Percentiles rank a stretch among this genome's conserved stretches.
phyloP scores from a whole-genome alignment of 2,113 vertebrate species.

The Strigops habroptila region DNA sequence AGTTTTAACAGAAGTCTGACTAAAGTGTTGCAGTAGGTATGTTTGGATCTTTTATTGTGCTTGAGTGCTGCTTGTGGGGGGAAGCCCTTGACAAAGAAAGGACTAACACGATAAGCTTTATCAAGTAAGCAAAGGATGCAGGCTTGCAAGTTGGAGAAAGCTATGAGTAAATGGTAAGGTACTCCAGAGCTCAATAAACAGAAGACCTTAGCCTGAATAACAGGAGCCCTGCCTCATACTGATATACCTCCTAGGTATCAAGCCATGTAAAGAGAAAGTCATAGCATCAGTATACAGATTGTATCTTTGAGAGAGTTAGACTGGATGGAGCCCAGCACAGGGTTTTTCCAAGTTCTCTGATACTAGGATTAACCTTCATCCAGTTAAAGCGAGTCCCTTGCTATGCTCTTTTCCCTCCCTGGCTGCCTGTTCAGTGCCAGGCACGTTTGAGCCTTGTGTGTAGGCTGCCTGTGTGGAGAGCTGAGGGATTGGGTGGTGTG shows the following conservation, averaged over 20 bases:
- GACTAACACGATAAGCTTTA: neutral
- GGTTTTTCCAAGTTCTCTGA: conserved; percentile 40
- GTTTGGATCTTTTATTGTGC: neutral
- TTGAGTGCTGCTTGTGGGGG: neutral
- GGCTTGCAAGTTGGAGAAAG: neutral
- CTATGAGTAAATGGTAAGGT: neutral
- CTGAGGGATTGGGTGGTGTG: neutral
- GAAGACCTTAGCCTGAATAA: neutral
- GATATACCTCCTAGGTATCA: neutral
- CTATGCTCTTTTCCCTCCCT: neutral
- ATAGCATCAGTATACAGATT: neutral
- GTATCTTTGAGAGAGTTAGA: conserved; percentile 1
- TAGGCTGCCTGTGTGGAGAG: neutral
- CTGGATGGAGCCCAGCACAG: conserved; percentile 39
- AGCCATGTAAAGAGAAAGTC: neutral
- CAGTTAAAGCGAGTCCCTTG: conserved; percentile 26
- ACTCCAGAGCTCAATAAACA: neutral
- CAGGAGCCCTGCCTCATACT: neutral
- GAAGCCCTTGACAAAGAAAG: neutral
- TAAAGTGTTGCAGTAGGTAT: neutral
- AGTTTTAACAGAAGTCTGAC: neutral
- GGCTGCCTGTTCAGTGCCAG: neutral
- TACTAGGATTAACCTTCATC: conserved; percentile 60
- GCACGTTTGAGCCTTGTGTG: neutral
- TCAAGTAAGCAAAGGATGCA: neutral